These are phyloP conservation scores for Aethina tumida DNA, from an alignment of 1,140 invertebrate species.

Conservation along the genomic window DNA sequence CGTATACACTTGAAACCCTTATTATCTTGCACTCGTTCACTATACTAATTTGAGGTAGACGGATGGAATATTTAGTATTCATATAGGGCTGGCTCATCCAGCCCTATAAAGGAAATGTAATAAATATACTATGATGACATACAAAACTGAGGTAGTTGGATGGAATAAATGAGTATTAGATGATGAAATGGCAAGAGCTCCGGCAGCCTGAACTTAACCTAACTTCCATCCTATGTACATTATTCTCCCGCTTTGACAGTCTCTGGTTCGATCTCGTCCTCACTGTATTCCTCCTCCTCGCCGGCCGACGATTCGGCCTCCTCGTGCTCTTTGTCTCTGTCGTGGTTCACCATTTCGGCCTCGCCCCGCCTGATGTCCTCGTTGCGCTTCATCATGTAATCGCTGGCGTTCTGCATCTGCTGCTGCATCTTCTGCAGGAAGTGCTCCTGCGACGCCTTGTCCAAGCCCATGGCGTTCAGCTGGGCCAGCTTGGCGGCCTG, in stretches of 20 bases:
- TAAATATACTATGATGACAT: conserved; percentile 20
- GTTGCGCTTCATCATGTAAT: conserved; percentile 31
- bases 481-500: conserved; percentile 54
- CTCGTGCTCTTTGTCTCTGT: conserved; percentile 26
- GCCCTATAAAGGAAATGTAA: conserved; percentile 12
- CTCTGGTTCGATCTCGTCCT: conserved; percentile 33
- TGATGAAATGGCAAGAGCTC: conserved; percentile 18
- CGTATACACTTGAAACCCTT: conserved; percentile 25
- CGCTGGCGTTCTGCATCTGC: conserved; percentile 35
- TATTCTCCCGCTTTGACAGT: conserved; percentile 33
- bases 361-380: conserved; percentile 31
- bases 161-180: conserved; percentile 33
- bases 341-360: conserved; percentile 27
- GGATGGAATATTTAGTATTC: conserved; percentile 32
- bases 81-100: conserved; percentile 7
- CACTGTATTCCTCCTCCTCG: conserved; percentile 35
- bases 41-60: conserved; percentile 34
- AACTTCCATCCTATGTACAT: conserved; percentile 16
- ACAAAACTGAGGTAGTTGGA: conserved; percentile 36
- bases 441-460: conserved; percentile 49
- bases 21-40: conserved; percentile 21
- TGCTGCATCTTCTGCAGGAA: conserved; percentile 51
- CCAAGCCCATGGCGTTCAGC: conserved; percentile 52
- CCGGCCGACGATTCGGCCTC: conserved; percentile 30
- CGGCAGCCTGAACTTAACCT: conserved; percentile 15